Percentiles rank a stretch among this genome's conserved stretches.
Conservation (phyloP, 2,113 vertebrate species). For the Catagonus wagneri region DNA sequence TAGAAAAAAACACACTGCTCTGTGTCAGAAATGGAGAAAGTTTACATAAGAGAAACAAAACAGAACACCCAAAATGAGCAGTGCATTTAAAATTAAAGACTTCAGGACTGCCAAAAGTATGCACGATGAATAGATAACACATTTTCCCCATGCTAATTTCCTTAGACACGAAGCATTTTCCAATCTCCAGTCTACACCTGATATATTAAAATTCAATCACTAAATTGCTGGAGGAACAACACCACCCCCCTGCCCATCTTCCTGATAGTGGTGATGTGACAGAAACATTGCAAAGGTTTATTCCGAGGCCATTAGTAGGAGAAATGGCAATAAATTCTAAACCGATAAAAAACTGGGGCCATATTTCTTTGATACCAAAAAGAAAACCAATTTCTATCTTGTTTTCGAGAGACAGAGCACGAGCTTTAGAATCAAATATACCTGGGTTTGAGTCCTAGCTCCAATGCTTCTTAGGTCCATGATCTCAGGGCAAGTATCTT, state of each 20-base stretch:
- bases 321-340: slow-evolving; percentile 49
- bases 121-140: slow-evolving; percentile 13
- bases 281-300: slow-evolving; percentile 1
- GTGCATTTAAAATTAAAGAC: slow-evolving; percentile 72
- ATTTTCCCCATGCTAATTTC: slow-evolving; percentile 42
- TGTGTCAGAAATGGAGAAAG: slow-evolving; percentile 73
- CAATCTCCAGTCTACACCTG: slow-evolving; percentile 27
- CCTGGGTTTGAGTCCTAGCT: not conserved
- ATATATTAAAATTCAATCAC: slow-evolving; percentile 46
- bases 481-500: not conserved
- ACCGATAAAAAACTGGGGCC: slow-evolving; percentile 24
- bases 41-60: slow-evolving; percentile 82
- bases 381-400: not conserved
- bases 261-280: not conserved
- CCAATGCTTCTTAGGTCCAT: not conserved
- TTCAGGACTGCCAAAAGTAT: slow-evolving; percentile 62
- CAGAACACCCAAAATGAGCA: slow-evolving; percentile 73
- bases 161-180: slow-evolving; percentile 52
- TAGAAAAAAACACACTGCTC: slow-evolving; percentile 64
- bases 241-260: not conserved
- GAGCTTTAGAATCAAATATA: slow-evolving; percentile 11
- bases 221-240: not conserved
- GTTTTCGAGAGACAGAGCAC: not conserved
- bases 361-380: slow-evolving; percentile 18
- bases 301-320: not conserved